Base-by-base conservation (phyloP, 2,797 vertebrate genomes). In the Phataginus tricuspis region DNA sequence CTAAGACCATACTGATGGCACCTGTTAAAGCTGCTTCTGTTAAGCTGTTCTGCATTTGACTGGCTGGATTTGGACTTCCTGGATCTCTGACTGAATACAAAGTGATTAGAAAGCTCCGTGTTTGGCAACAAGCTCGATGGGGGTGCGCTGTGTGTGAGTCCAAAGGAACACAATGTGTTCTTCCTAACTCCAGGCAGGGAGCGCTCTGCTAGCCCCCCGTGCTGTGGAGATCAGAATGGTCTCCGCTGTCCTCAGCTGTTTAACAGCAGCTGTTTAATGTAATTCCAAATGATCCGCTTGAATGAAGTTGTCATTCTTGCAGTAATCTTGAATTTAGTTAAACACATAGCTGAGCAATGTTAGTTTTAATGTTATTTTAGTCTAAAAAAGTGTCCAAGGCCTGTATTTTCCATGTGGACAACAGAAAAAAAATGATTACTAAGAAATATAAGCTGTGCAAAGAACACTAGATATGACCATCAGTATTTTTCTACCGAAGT, bases 1-100 rank as follows among this genome's bases (percentile, higher is more conserved):
- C 97, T 97, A 96, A 98, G 97, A 97, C 98, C 96, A 90, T 69
- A 97, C 95, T 88, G 55, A 98, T 57, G 96, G 98, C 98, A 99
- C 98, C 98, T 99, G 98, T 98, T 98, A 98, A 98, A 98, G 98
- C 98, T 97, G 98, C 98, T 98, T 98, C 98, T 97, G 98, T 98
- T 98, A 98, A 98, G 98, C 98, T 95, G 90, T 96, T 98, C 98
- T 98, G 98, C 98, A 98, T 98, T 98, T 98, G 98, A 98, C 98
- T 98, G 98, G 98, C 98, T 98, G 98, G 97, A 98, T 98, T 98
- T 98, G 98, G 98, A 98, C 97, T 98, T 98, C 98, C 98, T 79
- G 93, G 98, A 97, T 98, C 98, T 97, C 97, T 97, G 98, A 97
- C 98, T 97, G 98, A 98, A 98, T 97, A 98, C 98, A 98, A 98